These are phyloP conservation scores for Sigmodon hispidus DNA, from an alignment of 2,113 vertebrate genomes.

Conservation along the genomic window DNA sequence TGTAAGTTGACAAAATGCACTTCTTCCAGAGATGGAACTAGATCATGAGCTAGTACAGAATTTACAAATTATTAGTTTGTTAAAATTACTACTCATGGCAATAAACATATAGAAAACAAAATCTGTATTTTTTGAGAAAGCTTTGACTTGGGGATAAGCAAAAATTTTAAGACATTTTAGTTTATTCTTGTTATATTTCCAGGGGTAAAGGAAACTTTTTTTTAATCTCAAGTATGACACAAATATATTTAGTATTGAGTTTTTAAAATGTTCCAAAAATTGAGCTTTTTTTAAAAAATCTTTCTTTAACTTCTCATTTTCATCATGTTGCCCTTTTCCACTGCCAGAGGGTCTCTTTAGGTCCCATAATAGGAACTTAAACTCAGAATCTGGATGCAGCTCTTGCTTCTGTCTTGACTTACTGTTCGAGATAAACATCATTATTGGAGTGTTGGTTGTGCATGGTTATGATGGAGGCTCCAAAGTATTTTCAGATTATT, in stretches of 20 bases:
- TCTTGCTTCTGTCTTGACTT: not conserved
- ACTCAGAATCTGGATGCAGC: not conserved
- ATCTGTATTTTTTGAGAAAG: not conserved
- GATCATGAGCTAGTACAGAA: not conserved
- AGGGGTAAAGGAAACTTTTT: not conserved
- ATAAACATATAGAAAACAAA: not conserved
- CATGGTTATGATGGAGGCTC: not conserved
- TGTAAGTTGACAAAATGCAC: not conserved
- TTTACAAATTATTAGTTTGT: constrained; percentile 40
- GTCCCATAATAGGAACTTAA: not conserved
- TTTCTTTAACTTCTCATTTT: not conserved
- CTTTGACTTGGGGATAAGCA: not conserved
- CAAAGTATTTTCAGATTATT: not conserved
- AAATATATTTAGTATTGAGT: constrained; percentile 1
- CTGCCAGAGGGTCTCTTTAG: not conserved
- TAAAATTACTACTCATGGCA: not conserved
- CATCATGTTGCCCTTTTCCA: not conserved
- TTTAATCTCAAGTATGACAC: not conserved
- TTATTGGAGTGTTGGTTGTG: not conserved
- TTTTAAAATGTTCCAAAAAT: constrained; percentile 54
- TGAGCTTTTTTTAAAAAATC: not conserved
- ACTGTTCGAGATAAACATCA: not conserved
- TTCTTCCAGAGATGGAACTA: not conserved
- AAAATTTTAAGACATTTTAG: not conserved
- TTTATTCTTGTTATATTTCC: not conserved